Percentiles rank a stretch among this genome's conserved stretches.
Evolutionary conservation across 2,113 vertebrate genomes (phyloP).

Genomic region (Laterallus jamaicensis): DNA sequence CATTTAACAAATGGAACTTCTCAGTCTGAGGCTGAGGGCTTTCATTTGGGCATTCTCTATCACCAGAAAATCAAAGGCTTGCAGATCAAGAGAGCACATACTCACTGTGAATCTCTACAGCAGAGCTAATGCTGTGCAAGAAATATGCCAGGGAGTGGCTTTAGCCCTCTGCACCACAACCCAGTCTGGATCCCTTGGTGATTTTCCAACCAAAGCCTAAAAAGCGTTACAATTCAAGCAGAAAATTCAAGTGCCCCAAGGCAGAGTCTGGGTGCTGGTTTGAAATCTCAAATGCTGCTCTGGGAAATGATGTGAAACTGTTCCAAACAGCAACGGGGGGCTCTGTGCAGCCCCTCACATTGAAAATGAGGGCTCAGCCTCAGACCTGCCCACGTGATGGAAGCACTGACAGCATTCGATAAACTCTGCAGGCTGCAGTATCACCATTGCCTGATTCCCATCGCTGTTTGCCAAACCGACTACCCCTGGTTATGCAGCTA

Average conservation of each 20-base stretch:
- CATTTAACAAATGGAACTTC: neutral
- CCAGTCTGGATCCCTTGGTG: neutral
- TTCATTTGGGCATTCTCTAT: neutral
- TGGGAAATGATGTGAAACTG: neutral
- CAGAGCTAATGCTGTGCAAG: neutral
- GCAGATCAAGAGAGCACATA: neutral
- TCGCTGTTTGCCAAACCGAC: neutral
- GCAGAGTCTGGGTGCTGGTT: neutral
- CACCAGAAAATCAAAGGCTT: neutral
- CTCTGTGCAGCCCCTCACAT: fast-evolving
- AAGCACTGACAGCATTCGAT: neutral
- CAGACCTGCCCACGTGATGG: neutral
- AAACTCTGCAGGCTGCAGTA: neutral
- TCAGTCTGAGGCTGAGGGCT: neutral
- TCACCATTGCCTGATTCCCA: neutral
- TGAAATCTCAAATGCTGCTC: neutral
- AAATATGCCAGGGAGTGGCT: neutral
- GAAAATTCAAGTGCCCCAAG: neutral
- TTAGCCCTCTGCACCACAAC: neutral
- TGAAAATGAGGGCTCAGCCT: neutral
- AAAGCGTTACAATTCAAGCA: neutral
- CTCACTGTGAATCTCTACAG: neutral
- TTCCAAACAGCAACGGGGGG: neutral
- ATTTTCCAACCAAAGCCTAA: neutral
- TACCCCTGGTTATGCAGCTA: neutral